Evolutionary conservation across 1,140 invertebrate species (phyloP).

Genomic region (Caenorhabditis tropicalis): DNA sequence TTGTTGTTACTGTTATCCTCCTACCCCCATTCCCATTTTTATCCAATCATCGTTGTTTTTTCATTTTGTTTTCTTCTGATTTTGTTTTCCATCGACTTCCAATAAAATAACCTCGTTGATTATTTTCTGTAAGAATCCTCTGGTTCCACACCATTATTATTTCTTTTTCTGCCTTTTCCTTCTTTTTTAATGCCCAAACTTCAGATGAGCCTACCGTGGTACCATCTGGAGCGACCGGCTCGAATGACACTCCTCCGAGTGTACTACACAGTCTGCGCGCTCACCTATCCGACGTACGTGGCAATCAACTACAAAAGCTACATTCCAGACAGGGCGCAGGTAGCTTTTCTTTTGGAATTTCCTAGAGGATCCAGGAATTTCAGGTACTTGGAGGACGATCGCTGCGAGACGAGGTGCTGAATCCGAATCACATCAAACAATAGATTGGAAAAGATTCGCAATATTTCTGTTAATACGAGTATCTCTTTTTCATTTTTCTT

Average conservation of each 20-base stretch:
- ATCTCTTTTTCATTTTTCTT: too few relatives aligned
- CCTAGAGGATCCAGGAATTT: not conserved
- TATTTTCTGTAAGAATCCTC: too few relatives aligned
- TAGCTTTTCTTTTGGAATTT: not conserved
- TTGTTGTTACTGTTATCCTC: not conserved
- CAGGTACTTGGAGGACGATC: conserved; percentile 40
- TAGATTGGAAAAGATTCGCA: not conserved
- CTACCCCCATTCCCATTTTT: not conserved
- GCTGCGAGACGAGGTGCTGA: conserved; percentile 25
- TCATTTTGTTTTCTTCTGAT: not conserved
- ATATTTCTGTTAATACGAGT: too few relatives aligned
- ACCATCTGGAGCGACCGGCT: conserved; percentile 41
- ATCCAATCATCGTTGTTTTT: not conserved
- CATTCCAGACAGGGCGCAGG: conserved; percentile 46
- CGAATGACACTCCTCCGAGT: conserved; percentile 9
- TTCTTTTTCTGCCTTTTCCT: too few relatives aligned
- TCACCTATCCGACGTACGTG: conserved; percentile 44
- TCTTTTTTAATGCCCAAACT: too few relatives aligned
- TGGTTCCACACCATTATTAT: too few relatives aligned
- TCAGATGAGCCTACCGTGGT: conserved; percentile 49
- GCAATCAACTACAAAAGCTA: conserved; percentile 48
- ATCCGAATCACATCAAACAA: conserved; percentile 29
- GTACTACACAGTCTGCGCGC: conserved; percentile 30
- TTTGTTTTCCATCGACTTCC: not conserved
- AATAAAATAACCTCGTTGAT: not conserved